Percentiles rank a stretch among this genome's conserved stretches.
Conservation (phyloP, 2,113 vertebrate genomes). For the Tetrax tetrax region DNA sequence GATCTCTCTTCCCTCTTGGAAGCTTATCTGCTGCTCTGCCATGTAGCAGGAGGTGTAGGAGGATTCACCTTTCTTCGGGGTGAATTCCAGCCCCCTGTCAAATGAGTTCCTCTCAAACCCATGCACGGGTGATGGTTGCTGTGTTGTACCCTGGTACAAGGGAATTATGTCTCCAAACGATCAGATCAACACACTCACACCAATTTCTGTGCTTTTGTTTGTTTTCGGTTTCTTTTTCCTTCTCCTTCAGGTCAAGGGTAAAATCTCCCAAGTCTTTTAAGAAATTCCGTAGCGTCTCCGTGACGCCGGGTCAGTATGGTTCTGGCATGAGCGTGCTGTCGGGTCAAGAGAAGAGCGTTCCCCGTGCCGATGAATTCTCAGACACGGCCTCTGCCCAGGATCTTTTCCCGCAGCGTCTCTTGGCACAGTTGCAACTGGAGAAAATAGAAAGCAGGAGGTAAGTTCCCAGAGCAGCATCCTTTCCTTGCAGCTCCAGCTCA, state of each 20-base stretch:
- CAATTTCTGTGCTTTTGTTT: background rate
- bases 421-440: slow-evolving; percentile 79
- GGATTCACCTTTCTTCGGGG: background rate
- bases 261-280: slow-evolving; percentile 16
- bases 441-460: slow-evolving; percentile 79
- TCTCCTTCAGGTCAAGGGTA: slow-evolving; percentile 4
- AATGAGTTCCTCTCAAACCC: background rate
- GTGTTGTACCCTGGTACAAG: background rate
- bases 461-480: background rate
- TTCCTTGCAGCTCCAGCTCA: background rate
- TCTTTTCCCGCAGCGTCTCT: slow-evolving; percentile 74
- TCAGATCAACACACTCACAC: background rate
- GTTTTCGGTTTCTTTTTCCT: background rate
- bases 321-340: background rate
- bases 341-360: background rate
- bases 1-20: background rate
- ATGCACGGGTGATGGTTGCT: background rate
- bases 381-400: slow-evolving; percentile 70
- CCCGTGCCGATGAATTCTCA: slow-evolving; percentile 52
- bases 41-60: background rate
- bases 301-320: background rate
- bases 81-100: background rate
- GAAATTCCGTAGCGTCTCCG: background rate
- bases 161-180: background rate
- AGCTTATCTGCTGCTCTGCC: background rate